phyloP scores from a whole-genome alignment of 2,888 invertebrate genomes.

The Linnaemya vulpina region DNA sequence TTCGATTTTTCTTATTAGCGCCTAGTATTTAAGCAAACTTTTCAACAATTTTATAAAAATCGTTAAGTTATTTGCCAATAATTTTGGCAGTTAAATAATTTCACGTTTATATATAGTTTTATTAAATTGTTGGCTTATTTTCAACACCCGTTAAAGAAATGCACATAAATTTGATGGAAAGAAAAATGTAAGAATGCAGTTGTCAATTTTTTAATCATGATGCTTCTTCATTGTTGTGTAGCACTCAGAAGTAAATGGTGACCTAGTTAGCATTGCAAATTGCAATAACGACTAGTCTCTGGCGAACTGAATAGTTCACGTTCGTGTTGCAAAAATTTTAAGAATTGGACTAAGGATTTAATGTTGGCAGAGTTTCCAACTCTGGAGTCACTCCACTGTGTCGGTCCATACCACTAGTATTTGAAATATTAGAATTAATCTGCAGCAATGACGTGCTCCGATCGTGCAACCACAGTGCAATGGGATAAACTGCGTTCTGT shows the following conservation, averaged over 20 bases:
- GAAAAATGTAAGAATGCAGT: slow-evolving; percentile 57
- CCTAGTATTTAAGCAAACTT: slow-evolving; percentile 10
- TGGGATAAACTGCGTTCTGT: too few species aligned
- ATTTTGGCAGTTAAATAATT: slow-evolving; percentile 46
- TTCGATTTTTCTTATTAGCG: slow-evolving; percentile 8
- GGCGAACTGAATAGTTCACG: too few species aligned
- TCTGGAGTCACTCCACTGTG: too few species aligned
- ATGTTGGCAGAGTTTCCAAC: too few species aligned
- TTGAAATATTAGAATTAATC: too few species aligned
- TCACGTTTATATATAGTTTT: slow-evolving; percentile 14
- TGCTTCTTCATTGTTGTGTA: slow-evolving; percentile 12
- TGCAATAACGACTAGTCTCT: too few species aligned
- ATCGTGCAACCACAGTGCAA: too few species aligned
- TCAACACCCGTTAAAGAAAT: slow-evolving; percentile 58
- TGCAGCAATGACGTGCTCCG: too few species aligned
- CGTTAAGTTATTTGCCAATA: slow-evolving; percentile 54
- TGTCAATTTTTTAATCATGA: slow-evolving; percentile 54
- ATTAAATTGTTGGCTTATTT: slow-evolving; percentile 37
- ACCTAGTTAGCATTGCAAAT: too few species aligned
- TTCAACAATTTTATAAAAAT: slow-evolving; percentile 38
- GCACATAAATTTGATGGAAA: slow-evolving; percentile 52
- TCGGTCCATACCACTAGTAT: too few species aligned
- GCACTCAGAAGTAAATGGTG: slow-evolving; percentile 5
- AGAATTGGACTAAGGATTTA: too few species aligned
- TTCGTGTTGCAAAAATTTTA: too few species aligned